A percentile compares a stretch with the other conserved stretches of the same genome.
Evolutionary conservation across 2,888 invertebrate species (phyloP).

Genomic region (Drosophila paramelanica): DNA sequence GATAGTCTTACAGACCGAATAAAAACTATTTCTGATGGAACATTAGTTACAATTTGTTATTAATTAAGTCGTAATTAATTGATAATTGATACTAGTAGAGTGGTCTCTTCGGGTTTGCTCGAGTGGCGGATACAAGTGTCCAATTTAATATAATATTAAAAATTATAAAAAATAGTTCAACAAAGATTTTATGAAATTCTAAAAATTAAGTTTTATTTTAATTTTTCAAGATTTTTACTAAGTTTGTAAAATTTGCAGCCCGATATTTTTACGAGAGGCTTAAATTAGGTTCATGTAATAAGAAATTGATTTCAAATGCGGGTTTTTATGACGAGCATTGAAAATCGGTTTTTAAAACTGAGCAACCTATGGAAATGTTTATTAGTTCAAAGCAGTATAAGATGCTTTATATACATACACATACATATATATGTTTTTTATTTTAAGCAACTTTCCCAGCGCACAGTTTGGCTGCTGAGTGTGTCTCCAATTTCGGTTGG

Average conservation of each 20-base stretch:
- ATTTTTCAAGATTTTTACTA: background rate
- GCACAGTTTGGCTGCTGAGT: slow-evolving; percentile 10
- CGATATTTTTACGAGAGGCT: background rate
- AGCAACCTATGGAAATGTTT: slow-evolving; percentile 10
- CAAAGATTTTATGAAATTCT: no score
- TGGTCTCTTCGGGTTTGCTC: no score
- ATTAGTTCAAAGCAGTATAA: background rate
- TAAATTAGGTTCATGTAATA: background rate
- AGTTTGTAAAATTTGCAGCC: no score
- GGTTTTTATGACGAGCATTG: background rate
- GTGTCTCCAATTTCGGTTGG: slow-evolving; percentile 40
- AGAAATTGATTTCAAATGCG: background rate
- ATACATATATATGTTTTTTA: slow-evolving; percentile 3
- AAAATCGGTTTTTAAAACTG: background rate
- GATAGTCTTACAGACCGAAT: no score
- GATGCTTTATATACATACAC: background rate
- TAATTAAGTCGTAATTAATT: no score
- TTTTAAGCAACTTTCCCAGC: slow-evolving; percentile 38
- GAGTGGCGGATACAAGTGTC: no score
- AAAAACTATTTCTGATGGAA: no score
- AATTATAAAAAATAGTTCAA: no score
- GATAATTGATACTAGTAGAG: no score
- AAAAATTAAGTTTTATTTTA: no score
- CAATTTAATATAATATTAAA: no score
- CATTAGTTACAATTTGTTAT: no score